These are phyloP conservation scores for Corydoras maculifer DNA, from an alignment of 2,113 vertebrate genomes.

Conservation along the genomic window DNA sequence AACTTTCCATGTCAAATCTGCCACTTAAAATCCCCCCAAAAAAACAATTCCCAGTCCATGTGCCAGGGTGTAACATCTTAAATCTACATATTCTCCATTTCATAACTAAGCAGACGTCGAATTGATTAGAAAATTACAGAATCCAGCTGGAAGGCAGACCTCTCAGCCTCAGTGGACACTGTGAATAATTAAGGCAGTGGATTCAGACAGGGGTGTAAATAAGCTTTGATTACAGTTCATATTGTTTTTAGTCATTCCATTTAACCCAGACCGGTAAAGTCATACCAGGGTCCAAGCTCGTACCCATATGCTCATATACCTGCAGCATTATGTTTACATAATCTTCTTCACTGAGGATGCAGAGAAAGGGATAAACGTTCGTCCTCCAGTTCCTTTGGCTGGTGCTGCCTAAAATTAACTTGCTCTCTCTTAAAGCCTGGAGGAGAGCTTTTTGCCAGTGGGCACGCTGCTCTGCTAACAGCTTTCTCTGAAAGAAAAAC, in stretches of 20 bases:
- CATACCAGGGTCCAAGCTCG: background rate
- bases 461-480: slow-evolving; percentile 61
- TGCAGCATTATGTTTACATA: slow-evolving; percentile 81
- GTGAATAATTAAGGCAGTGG: background rate
- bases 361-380: slow-evolving; percentile 77
- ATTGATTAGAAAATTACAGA: no score
- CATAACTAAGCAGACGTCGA: no score
- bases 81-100: no score
- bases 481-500: slow-evolving; percentile 64
- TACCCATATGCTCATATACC: slow-evolving; percentile 53
- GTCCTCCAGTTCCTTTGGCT: slow-evolving; percentile 14
- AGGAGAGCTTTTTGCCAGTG: slow-evolving; percentile 68
- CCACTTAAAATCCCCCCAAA: no score
- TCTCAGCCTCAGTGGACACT: no score
- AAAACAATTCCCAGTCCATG: no score
- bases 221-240: background rate
- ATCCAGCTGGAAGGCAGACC: no score
- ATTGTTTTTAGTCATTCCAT: background rate
- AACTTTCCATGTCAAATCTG: no score
- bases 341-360: slow-evolving; percentile 72
- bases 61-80: no score
- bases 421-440: slow-evolving; percentile 64
- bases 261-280: background rate
- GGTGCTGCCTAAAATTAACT: slow-evolving; percentile 50
- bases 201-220: background rate